These are phyloP conservation scores for Caranx melampygus DNA, from an alignment of 2,113 vertebrate species.

Conservation along the genomic window DNA sequence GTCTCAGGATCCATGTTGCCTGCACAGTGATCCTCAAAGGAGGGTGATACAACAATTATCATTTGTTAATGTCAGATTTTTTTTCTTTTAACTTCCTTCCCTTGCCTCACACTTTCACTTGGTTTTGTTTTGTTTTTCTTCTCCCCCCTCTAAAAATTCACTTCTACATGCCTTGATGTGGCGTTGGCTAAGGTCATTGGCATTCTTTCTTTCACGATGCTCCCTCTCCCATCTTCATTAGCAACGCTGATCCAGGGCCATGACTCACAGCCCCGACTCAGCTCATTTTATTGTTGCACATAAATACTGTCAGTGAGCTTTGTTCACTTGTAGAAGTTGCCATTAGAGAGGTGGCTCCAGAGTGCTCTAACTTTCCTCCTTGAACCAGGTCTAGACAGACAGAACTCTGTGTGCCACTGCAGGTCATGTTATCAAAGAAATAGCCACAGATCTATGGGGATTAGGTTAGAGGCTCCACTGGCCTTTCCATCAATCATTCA, in stretches of 20 bases:
- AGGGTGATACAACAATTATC: conserved; percentile 57
- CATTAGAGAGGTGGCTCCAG: conserved; percentile 10
- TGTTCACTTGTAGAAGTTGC: conserved; percentile 35
- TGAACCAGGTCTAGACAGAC: conserved; percentile 10
- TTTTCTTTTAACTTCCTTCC: conserved; percentile 19
- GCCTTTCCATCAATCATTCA: conserved; percentile 57
- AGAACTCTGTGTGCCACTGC: background rate
- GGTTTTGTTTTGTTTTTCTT: background rate
- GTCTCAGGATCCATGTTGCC: conserved; percentile 54
- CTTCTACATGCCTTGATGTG: conserved; percentile 16
- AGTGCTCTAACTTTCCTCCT: conserved; percentile 13
- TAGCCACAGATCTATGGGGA: conserved; percentile 51
- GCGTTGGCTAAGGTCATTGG: conserved; percentile 20
- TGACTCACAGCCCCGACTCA: conserved; percentile 30
- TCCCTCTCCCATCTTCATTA: conserved; percentile 5
- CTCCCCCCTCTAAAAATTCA: background rate
- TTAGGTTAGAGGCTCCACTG: conserved; percentile 37
- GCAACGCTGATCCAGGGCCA: background rate
- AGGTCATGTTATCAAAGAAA: conserved; percentile 40
- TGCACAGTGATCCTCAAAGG: conserved; percentile 58
- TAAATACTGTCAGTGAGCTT: conserved; percentile 28
- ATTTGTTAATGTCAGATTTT: conserved; percentile 69
- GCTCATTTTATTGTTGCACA: conserved; percentile 26
- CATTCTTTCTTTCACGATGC: conserved; percentile 23
- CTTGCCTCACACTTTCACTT: background rate